Evolutionary conservation across 1,140 invertebrate genomes (phyloP).

Genomic region (Drosophila persimilis): DNA sequence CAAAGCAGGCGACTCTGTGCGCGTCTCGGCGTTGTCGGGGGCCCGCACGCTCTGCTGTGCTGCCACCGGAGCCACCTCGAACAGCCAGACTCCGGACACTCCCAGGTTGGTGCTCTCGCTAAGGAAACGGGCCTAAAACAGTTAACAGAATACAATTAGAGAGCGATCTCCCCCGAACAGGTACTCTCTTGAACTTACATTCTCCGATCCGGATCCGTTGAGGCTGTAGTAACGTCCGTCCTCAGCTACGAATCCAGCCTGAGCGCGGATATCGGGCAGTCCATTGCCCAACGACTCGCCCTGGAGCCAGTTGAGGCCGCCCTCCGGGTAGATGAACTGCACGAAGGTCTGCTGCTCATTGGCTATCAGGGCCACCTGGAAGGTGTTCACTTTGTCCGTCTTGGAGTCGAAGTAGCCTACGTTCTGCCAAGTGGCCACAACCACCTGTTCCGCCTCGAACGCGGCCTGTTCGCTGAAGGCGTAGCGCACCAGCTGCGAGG

Average conservation of each 20-base stretch:
- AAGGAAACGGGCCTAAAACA: constrained; percentile 85
- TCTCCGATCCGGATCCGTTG: constrained; percentile 93
- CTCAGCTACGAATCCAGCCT: constrained; percentile 94
- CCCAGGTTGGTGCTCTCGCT: constrained; percentile 89
- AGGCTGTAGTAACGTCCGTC: constrained; percentile 89
- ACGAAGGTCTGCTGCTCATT: constrained; percentile 92
- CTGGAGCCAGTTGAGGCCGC: constrained; percentile 96
- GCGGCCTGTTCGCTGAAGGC: constrained; percentile 87
- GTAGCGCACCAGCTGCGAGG: constrained; percentile 87
- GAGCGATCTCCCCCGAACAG: not conserved
- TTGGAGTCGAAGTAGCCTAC: constrained; percentile 85
- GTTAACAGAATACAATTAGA: not conserved
- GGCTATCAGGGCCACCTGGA: constrained; percentile 88
- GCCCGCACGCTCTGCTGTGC: constrained; percentile 86
- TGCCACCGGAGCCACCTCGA: constrained; percentile 88
- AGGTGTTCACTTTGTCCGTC: constrained; percentile 85
- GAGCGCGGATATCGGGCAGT: constrained; percentile 93
- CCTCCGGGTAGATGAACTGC: constrained; percentile 93
- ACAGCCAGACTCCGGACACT: constrained; percentile 92
- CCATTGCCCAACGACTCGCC: constrained; percentile 87
- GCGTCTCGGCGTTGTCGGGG: constrained; percentile 86
- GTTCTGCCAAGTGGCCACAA: constrained; percentile 88
- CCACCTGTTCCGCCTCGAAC: constrained; percentile 86
- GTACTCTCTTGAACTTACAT: constrained; percentile 84
- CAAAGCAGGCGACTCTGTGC: constrained; percentile 78